Evolutionary conservation across 2,113 vertebrate species (phyloP), one percentile per base, ranked within the genome.

Genomic region (Pholis gunnellus): DNA sequence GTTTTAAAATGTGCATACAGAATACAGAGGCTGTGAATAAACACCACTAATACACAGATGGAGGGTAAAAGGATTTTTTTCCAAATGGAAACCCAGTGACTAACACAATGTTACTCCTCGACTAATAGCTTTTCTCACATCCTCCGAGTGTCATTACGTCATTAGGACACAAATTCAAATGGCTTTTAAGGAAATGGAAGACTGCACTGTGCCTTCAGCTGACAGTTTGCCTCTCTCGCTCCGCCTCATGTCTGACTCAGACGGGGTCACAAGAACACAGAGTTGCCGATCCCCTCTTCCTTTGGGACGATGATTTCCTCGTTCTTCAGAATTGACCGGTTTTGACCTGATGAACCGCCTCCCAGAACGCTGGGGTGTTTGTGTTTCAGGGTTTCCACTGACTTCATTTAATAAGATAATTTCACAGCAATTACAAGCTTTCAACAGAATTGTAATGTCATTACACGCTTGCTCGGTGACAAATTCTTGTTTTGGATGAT

Each of bases 341-440:
- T 82, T 64, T 72, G 88, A 92, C 76, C 83, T 13, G 38, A 6
- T 5, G 70, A 78, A 68, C 73, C 31, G 2, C 50, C 59, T 36
- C 27, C 22, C 10, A 20, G 85, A 77, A 59, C 10, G 6, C 25
- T 2, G 9, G 46, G 50, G 64, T 76, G 72, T 85, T 84, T 87
- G 64, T 67, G 79, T 59, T 64, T 29, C 11, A n/a, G 70, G 50
- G 54, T 88, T 90, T 84, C 85, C 87, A 79, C 61, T 76, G 82
- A 86, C 82, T 90, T 86, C 83, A 74, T 86, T 86, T 91, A 90
- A 89, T 81, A 85, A 82, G 86, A 85, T 90, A 79, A 91, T 90
- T 92, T 92, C 89, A 92, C 75, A 85, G 86, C 78, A 89, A 92
- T 93, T 90, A 89, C 61, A 64, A 87, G 77, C 87, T 67, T 81